A percentile compares a stretch with the other conserved stretches of the same genome.
Conservation (phyloP, 1,140 invertebrate species). For the Trichonephila inaurata region DNA sequence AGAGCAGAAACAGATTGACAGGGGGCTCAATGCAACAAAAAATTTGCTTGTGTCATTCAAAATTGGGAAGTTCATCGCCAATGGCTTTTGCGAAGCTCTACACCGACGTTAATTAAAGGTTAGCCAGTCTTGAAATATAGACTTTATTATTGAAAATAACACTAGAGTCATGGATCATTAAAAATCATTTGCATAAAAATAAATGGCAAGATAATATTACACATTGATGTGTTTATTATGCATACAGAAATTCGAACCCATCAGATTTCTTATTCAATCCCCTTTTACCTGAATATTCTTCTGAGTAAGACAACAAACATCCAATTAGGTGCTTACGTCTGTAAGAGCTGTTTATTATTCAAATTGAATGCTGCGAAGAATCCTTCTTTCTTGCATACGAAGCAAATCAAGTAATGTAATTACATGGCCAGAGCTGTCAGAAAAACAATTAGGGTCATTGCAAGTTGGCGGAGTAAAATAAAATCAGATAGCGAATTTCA, state of each 20-base stretch:
- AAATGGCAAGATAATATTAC: background rate
- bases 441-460: slow-evolving; percentile 67
- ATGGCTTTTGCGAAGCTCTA: no score
- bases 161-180: background rate
- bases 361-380: slow-evolving; percentile 55
- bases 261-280: background rate
- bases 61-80: no score
- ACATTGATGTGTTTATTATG: slow-evolving; percentile 25
- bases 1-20: no score
- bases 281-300: background rate
- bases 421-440: slow-evolving; percentile 48
- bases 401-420: slow-evolving; percentile 71
- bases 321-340: slow-evolving; percentile 30
- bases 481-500: slow-evolving; percentile 58
- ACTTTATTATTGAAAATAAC: background rate
- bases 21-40: no score
- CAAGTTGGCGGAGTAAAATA: slow-evolving; percentile 7
- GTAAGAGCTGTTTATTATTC: slow-evolving; percentile 63
- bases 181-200: slow-evolving; percentile 29
- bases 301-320: slow-evolving; percentile 30
- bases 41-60: no score
- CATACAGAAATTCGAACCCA: slow-evolving; percentile 8
- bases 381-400: slow-evolving; percentile 42
- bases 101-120: no score
- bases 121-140: no score